phyloP scores from a whole-genome alignment of 2,888 invertebrate genomes.

The Cataglyphis cursor region DNA sequence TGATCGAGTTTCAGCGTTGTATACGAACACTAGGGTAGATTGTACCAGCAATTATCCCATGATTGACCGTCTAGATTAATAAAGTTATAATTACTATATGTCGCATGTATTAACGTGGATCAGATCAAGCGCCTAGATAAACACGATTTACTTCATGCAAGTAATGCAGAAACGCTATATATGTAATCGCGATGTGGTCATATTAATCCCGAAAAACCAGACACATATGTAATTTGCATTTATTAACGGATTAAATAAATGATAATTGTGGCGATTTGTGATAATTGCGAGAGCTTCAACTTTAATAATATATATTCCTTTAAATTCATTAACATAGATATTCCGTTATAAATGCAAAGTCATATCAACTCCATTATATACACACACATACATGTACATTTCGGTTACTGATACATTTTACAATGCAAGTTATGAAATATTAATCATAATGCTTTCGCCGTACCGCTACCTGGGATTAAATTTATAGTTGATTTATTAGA shows the following conservation, averaged over 20 bases:
- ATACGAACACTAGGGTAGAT: slow-evolving; percentile 19
- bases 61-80: slow-evolving; percentile 51
- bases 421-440: slow-evolving; percentile 22
- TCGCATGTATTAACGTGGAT: slow-evolving; percentile 16
- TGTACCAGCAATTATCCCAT: slow-evolving; percentile 45
- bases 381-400: background rate
- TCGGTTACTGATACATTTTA: slow-evolving; percentile 23
- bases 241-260: slow-evolving; percentile 14
- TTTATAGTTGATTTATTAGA: background rate
- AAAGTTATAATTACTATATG: slow-evolving; percentile 55
- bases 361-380: background rate
- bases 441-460: background rate
- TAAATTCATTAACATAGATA: slow-evolving; percentile 17
- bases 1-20: slow-evolving; percentile 44
- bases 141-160: slow-evolving; percentile 42
- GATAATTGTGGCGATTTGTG: slow-evolving; percentile 17
- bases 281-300: slow-evolving; percentile 16
- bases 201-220: slow-evolving; percentile 23
- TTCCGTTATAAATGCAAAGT: slow-evolving; percentile 19
- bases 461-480: background rate
- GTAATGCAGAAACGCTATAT: slow-evolving; percentile 6
- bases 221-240: slow-evolving; percentile 15
- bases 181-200: background rate
- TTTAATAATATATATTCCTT: slow-evolving; percentile 9
- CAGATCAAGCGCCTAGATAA: slow-evolving; percentile 26